Percentiles rank a stretch among this genome's conserved stretches.
Evolutionary conservation across 2,113 vertebrate species (phyloP).

Genomic region (Odontesthes bonariensis): DNA sequence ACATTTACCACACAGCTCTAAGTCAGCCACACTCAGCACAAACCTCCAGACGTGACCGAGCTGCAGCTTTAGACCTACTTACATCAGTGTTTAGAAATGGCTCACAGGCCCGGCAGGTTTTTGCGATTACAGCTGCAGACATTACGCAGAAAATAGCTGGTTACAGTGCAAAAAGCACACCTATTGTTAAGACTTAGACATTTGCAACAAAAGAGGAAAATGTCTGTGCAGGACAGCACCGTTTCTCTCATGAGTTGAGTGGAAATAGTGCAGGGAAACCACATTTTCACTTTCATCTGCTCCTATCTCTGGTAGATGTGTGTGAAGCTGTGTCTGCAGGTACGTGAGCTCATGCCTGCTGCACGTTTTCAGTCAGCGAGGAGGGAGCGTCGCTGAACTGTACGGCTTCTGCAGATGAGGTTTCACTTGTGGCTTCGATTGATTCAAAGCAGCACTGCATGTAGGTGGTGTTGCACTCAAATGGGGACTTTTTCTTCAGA

Average conservation of each 20-base stretch:
- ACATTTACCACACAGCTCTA: conserved; percentile 58
- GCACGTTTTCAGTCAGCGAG: conserved; percentile 44
- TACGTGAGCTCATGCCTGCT: conserved; percentile 36
- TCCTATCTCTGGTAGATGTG: conserved; percentile 44
- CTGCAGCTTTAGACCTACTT: conserved; percentile 60
- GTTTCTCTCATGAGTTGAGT: conserved; percentile 55
- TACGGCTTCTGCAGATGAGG: conserved; percentile 62
- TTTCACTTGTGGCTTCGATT: conserved; percentile 75
- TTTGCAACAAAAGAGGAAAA: conserved; percentile 23
- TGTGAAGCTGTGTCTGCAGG: conserved; percentile 43
- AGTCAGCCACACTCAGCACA: conserved; percentile 73
- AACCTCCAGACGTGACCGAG: conserved; percentile 78
- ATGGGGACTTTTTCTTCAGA: conserved; percentile 65
- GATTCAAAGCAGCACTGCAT: conserved; percentile 62
- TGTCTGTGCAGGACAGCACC: conserved; percentile 56
- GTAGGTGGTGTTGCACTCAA: conserved; percentile 58
- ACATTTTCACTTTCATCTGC: conserved; percentile 53
- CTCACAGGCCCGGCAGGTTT: conserved; percentile 28
- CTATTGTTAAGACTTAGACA: conserved; percentile 16
- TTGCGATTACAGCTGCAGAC: conserved; percentile 54
- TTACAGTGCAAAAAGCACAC: conserved; percentile 30
- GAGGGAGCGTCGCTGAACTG: conserved; percentile 32
- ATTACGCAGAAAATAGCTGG: conserved; percentile 66
- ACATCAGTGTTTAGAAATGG: conserved; percentile 39
- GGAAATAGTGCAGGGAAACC: conserved; percentile 69